A percentile compares a stretch with the other conserved stretches of the same genome.
Conservation (phyloP, 92 coral and sea anemone species). For the Anthopleura xanthogrammica region DNA sequence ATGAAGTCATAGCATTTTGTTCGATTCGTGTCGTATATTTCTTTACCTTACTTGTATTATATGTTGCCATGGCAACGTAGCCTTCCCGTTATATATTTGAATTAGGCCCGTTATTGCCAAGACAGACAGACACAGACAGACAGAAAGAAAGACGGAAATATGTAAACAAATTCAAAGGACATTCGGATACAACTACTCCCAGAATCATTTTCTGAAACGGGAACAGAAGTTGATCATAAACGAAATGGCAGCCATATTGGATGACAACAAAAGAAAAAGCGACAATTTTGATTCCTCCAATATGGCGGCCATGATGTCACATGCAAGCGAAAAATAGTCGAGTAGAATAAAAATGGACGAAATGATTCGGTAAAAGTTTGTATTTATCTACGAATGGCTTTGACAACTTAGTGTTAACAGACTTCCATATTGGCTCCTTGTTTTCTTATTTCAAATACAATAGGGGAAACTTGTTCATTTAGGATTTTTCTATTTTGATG, state of each 20-base stretch:
- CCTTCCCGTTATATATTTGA: neutral
- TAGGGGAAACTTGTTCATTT: neutral
- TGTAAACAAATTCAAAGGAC: neutral
- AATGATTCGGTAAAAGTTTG: neutral
- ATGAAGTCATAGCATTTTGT: neutral
- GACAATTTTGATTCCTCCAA: neutral
- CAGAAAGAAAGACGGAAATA: neutral
- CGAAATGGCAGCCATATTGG: too few relatives aligned
- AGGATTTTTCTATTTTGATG: neutral
- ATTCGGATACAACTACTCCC: too few relatives aligned
- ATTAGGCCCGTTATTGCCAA: neutral
- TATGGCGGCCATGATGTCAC: neutral
- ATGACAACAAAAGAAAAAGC: too few relatives aligned
- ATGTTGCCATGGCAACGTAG: neutral
- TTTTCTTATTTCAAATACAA: too few relatives aligned
- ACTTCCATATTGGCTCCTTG: neutral
- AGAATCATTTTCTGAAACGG: neutral
- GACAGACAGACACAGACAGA: neutral
- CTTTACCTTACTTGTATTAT: neutral
- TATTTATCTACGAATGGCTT: neutral
- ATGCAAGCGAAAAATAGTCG: neutral
- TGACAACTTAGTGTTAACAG: neutral
- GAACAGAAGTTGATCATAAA: too few relatives aligned
- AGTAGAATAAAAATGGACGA: neutral
- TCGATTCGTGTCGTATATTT: neutral